Conservation (phyloP, 2,888 invertebrate species). For the Apodemia arnacis region DNA sequence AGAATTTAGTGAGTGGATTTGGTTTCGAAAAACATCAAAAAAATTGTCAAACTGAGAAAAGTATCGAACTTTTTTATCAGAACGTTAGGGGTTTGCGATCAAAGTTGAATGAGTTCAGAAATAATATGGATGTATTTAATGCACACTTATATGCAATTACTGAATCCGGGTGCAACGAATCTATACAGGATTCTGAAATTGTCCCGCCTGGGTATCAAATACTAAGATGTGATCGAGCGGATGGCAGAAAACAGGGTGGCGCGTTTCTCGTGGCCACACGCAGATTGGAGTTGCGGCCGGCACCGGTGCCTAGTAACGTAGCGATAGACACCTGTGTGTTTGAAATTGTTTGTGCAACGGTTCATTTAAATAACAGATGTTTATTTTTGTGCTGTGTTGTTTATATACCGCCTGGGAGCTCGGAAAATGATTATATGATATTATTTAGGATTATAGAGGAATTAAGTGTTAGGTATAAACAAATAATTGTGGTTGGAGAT, state of each 20-base stretch:
- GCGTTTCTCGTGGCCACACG: slow-evolving; percentile 49
- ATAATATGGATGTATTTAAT: slow-evolving; percentile 27
- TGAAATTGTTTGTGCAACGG: slow-evolving; percentile 67
- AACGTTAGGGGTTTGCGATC: slow-evolving; percentile 53
- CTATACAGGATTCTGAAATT: slow-evolving; percentile 69
- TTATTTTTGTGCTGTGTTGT: slow-evolving; percentile 71
- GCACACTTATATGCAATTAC: slow-evolving; percentile 79
- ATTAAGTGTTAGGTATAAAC: slow-evolving; percentile 39
- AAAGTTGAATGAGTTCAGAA: slow-evolving; percentile 43
- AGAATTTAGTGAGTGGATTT: slow-evolving; percentile 80
- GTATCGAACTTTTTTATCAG: slow-evolving; percentile 41
- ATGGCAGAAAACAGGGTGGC: slow-evolving; percentile 64
- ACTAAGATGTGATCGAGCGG: slow-evolving; percentile 63
- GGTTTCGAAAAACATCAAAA: slow-evolving; percentile 74
- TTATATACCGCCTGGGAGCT: slow-evolving; percentile 71
- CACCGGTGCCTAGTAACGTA: slow-evolving; percentile 16
- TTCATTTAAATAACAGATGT: slow-evolving; percentile 29
- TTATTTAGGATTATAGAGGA: slow-evolving; percentile 69
- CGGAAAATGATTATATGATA: slow-evolving; percentile 62
- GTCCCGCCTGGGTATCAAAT: slow-evolving; percentile 57
- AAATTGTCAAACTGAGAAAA: slow-evolving; percentile 18
- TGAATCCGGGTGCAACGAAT: slow-evolving; percentile 71
- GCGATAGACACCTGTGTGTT: slow-evolving; percentile 55
- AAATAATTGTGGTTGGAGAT: slow-evolving; percentile 54
- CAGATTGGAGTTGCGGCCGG: slow-evolving; percentile 51